Evolutionary conservation across 2,888 invertebrate genomes (phyloP).

Genomic region (Rhingia campestris): DNA sequence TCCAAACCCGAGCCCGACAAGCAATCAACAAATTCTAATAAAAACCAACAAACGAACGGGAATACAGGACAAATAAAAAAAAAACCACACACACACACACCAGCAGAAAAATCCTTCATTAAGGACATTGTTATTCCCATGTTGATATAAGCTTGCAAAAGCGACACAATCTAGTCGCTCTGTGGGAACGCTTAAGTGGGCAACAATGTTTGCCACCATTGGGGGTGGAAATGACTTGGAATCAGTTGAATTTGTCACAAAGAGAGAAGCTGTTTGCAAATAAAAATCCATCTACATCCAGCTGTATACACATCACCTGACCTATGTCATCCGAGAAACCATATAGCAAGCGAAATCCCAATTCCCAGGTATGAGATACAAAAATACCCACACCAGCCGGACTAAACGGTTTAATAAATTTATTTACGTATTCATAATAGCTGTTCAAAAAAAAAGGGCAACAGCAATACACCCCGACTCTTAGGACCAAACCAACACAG

Average conservation of each 20-base stretch:
- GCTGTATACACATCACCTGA: slow-evolving; percentile 38
- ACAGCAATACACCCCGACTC: slow-evolving; percentile 7
- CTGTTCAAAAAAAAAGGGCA: slow-evolving; percentile 50
- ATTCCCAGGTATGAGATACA: slow-evolving; percentile 32
- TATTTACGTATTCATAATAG: slow-evolving; percentile 65
- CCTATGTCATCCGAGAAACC: slow-evolving; percentile 40
- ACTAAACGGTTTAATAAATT: slow-evolving; percentile 69
- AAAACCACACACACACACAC: slow-evolving; percentile 37
- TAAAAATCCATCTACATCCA: slow-evolving; percentile 27
- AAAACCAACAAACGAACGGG: slow-evolving; percentile 53
- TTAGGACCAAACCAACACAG: slow-evolving; percentile 23
- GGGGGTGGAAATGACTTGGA: slow-evolving; percentile 42
- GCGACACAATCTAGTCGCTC: slow-evolving; percentile 60
- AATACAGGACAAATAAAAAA: slow-evolving; percentile 3
- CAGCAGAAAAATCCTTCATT: slow-evolving; percentile 64
- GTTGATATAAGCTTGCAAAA: slow-evolving; percentile 68
- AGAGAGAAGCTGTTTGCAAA: slow-evolving; percentile 40
- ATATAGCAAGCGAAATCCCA: slow-evolving; percentile 48
- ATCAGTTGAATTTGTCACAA: background rate
- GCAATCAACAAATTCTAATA: slow-evolving; percentile 72
- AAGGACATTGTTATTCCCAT: slow-evolving; percentile 73
- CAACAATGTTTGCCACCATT: slow-evolving; percentile 18
- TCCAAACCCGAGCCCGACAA: slow-evolving; percentile 15
- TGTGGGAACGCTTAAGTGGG: slow-evolving; percentile 61
- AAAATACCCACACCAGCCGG: slow-evolving; percentile 29